phyloP scores from a whole-genome alignment of 92 coral and sea anemone genomes.

The Parazoanthus swiftii region DNA sequence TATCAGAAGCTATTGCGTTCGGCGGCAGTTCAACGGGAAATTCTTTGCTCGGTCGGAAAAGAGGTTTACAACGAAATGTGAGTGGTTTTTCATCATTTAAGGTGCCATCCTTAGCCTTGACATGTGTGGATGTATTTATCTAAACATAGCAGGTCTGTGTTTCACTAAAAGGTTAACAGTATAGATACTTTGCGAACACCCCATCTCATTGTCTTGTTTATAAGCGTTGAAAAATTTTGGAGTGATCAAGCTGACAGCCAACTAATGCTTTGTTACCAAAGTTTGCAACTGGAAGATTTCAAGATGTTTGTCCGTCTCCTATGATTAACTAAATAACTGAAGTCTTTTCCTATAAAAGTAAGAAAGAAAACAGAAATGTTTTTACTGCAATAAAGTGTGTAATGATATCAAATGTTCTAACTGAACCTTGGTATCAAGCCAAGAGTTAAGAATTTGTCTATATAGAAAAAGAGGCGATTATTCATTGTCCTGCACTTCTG shows the following conservation, averaged over 20 bases:
- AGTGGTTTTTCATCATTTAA: background rate
- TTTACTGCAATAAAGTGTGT: background rate
- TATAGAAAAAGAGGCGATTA: too few relatives aligned
- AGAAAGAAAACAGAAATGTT: background rate
- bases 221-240: background rate
- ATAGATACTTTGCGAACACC: background rate
- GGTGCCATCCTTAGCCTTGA: background rate
- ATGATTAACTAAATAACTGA: too few relatives aligned
- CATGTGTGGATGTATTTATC: background rate
- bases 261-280: background rate
- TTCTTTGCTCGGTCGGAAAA: background rate
- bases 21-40: background rate
- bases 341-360: too few relatives aligned
- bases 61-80: background rate
- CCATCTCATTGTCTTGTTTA: background rate
- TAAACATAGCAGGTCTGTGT: background rate
- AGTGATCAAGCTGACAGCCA: background rate
- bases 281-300: too few relatives aligned
- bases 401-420: background rate
- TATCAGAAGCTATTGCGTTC: background rate
- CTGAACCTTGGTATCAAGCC: background rate
- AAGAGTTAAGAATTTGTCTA: background rate
- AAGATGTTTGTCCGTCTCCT: background rate
- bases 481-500: background rate
- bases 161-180: background rate